Conservation (phyloP, 2,113 vertebrate species). For the Charina bottae region DNA sequence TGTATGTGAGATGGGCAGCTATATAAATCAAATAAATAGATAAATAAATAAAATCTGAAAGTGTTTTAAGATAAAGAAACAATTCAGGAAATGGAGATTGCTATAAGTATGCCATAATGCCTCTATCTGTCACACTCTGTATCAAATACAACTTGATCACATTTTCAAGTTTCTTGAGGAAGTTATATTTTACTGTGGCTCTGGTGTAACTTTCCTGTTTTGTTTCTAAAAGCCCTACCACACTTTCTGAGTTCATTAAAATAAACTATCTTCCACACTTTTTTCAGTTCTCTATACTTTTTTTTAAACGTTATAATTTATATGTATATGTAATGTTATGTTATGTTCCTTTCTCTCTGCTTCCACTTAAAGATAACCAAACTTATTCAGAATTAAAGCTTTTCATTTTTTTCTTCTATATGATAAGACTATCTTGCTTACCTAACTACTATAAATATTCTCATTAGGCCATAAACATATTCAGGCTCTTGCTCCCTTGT, state of each 20-base stretch:
- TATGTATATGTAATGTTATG: not conserved
- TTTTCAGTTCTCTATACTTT: not conserved
- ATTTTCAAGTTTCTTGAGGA: not conserved
- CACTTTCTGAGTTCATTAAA: not conserved
- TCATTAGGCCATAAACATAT: not conserved
- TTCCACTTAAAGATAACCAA: not conserved
- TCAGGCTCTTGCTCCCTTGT: not conserved
- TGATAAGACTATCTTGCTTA: not conserved
- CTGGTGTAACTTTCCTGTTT: not conserved
- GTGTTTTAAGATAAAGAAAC: not conserved
- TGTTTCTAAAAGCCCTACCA: not conserved
- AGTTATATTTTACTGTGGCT: not conserved
- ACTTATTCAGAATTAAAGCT: not conserved
- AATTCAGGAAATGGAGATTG: not conserved
- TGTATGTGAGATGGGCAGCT: not conserved
- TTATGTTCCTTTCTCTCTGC: not conserved
- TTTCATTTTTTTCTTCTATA: not conserved
- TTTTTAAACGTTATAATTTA: not conserved
- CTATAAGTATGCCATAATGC: not conserved
- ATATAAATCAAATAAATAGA: not conserved
- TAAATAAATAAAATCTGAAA: not conserved
- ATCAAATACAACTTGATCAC: not conserved
- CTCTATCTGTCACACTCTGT: not conserved
- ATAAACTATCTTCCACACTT: not conserved
- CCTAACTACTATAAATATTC: not conserved